Conservation (phyloP, 1,140 invertebrate genomes). For the Leptonema lineaticorne region DNA sequence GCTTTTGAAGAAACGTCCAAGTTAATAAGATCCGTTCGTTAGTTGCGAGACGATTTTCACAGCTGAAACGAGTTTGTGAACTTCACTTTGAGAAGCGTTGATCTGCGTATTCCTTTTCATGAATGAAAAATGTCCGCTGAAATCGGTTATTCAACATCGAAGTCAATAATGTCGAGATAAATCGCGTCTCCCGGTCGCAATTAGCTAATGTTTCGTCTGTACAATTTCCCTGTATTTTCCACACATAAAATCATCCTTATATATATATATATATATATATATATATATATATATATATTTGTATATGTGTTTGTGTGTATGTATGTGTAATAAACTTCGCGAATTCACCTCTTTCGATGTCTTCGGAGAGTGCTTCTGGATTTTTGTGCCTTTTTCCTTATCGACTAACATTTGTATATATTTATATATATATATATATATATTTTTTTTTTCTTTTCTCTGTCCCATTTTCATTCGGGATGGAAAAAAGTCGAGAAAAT, state of each 20-base stretch:
- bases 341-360: conserved; percentile 11
- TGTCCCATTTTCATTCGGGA: not conserved
- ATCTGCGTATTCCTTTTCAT: no score
- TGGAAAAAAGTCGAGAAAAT: not conserved
- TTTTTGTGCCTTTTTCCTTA: conserved; percentile 1
- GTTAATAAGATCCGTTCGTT: no score
- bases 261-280: no score
- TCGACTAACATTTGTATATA: not conserved
- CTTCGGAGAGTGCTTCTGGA: not conserved
- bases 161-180: conserved; percentile 26
- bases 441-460: no score
- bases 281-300: no score
- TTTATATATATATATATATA: no score
- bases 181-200: conserved; percentile 26
- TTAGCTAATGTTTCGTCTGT: conserved; percentile 32
- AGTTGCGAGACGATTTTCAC: no score
- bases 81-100: no score
- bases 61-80: no score
- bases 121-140: no score
- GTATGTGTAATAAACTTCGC: conserved; percentile 13
- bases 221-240: conserved; percentile 20
- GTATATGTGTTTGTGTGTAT: no score
- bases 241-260: conserved; percentile 22
- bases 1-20: no score
- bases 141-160: conserved; percentile 22